Evolutionary conservation across 2,113 vertebrate genomes (phyloP).

Genomic region (Bothrops jararaca): DNA sequence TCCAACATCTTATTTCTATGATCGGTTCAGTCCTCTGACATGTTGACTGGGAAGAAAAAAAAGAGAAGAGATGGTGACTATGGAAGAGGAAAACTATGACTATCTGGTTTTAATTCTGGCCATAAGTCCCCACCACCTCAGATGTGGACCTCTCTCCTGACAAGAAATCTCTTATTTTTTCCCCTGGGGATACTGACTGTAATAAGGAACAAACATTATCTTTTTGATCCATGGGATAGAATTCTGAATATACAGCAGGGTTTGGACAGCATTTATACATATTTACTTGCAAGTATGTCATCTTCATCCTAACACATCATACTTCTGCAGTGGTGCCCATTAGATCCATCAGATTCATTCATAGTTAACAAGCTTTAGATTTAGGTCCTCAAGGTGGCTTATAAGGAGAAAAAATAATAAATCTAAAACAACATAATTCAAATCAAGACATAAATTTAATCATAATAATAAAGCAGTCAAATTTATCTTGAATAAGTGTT

Average conservation of each 20-base stretch:
- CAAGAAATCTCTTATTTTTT: background rate
- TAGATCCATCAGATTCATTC: background rate
- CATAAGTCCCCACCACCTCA: background rate
- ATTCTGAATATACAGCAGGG: background rate
- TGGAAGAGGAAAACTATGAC: background rate
- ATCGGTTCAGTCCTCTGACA: background rate
- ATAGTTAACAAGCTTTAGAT: background rate
- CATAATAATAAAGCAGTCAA: background rate
- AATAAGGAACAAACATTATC: background rate
- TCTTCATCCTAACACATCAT: background rate
- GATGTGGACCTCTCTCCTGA: background rate
- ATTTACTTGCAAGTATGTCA: background rate
- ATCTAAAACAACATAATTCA: background rate
- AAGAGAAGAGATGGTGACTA: background rate
- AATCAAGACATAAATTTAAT: background rate
- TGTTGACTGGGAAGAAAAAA: background rate
- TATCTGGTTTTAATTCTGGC: background rate
- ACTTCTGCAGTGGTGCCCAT: background rate
- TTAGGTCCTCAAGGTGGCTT: background rate
- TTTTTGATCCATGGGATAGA: background rate
- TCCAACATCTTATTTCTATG: background rate
- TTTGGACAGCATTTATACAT: background rate
- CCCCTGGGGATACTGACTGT: background rate
- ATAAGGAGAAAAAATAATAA: background rate
- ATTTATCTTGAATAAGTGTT: background rate